phyloP scores from a whole-genome alignment of 2,113 vertebrate species.

The Erythrocercus mccallii region DNA sequence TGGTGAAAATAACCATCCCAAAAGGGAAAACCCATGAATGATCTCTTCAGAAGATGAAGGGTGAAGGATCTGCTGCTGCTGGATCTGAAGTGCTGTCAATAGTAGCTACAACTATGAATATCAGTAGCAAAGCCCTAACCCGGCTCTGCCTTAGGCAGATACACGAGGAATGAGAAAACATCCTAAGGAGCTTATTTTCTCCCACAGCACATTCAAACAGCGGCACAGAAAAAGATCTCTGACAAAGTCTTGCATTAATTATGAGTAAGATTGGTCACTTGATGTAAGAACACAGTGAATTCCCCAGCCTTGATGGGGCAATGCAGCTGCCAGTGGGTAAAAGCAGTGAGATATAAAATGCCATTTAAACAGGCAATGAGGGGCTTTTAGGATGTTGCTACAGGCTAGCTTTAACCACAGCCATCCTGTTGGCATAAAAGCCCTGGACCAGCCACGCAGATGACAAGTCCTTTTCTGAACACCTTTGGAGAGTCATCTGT shows the following conservation, averaged over 20 bases:
- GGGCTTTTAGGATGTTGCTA: background rate
- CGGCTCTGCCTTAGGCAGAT: background rate
- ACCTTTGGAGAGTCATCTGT: background rate
- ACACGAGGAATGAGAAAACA: fast-evolving
- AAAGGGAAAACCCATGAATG: background rate
- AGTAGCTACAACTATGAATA: background rate
- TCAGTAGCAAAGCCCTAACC: background rate
- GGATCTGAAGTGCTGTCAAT: background rate
- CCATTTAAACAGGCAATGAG: background rate
- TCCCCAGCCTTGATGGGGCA: background rate
- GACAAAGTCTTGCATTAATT: background rate
- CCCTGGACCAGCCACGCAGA: background rate
- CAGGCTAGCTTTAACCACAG: background rate
- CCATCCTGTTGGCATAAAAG: background rate
- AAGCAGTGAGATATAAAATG: background rate
- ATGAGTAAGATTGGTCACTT: background rate
- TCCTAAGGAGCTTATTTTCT: background rate
- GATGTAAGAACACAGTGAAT: background rate
- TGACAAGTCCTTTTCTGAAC: background rate
- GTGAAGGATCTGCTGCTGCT: background rate
- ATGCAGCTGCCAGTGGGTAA: background rate
- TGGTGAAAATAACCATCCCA: background rate
- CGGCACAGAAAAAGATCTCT: background rate
- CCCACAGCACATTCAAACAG: background rate
- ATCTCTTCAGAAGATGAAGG: background rate